A percentile compares a stretch with the other conserved stretches of the same genome.
Conservation (phyloP, 2,888 invertebrate species). For the Stomorhina lunata region DNA sequence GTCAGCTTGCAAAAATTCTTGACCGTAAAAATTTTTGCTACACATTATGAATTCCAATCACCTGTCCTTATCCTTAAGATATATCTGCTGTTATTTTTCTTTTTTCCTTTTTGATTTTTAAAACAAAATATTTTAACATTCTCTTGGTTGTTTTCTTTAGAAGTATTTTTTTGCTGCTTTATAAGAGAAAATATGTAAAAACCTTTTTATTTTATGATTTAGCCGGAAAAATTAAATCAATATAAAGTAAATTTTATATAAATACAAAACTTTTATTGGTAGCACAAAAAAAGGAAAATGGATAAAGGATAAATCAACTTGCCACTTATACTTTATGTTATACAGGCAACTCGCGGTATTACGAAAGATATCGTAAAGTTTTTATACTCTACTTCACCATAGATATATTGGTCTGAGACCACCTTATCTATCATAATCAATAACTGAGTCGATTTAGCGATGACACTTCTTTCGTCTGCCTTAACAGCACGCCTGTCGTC, state of each 20-base stretch:
- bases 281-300: not conserved
- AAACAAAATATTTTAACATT: not conserved
- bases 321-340: slow-evolving; percentile 65
- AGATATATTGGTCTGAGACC: too few species aligned
- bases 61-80: slow-evolving; percentile 24
- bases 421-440: too few species aligned
- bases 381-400: too few species aligned
- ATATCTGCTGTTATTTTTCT: slow-evolving; percentile 1
- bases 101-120: not conserved
- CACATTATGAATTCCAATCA: slow-evolving; percentile 60
- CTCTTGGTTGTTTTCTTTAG: not conserved
- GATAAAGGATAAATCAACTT: not conserved
- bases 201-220: slow-evolving; percentile 24
- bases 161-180: slow-evolving; percentile 12
- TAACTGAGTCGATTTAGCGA: too few species aligned
- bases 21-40: slow-evolving; percentile 57
- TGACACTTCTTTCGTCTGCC: too few species aligned
- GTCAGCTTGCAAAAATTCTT: slow-evolving; percentile 50
- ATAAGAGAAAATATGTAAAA: not conserved
- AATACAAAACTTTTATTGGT: not conserved
- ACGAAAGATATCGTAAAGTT: too few species aligned
- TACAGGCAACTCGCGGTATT: too few species aligned
- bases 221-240: slow-evolving; percentile 39
- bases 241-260: not conserved
- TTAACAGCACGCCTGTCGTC: too few species aligned